Evolutionary conservation across 1,140 invertebrate species (phyloP).

Genomic region (Drosophila watanabei): DNA sequence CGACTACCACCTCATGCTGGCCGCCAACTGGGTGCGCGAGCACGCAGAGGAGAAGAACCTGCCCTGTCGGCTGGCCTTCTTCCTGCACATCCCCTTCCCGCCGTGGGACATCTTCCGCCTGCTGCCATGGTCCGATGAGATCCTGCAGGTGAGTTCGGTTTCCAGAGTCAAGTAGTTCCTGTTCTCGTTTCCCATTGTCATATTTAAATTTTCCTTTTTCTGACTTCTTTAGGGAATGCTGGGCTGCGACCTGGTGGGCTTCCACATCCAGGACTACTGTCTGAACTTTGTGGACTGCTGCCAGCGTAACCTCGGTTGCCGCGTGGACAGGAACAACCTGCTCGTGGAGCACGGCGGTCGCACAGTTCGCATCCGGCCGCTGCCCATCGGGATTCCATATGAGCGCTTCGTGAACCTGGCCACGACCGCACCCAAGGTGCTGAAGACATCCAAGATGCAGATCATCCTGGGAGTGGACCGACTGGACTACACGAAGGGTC

Average conservation of each 20-base stretch:
- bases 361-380: slow-evolving; percentile 92
- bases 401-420: slow-evolving; percentile 94
- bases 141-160: slow-evolving; percentile 88
- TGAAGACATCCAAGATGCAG: slow-evolving; percentile 89
- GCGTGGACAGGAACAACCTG: slow-evolving; percentile 94
- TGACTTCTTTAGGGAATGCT: slow-evolving; percentile 88
- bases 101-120: slow-evolving; percentile 96
- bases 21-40: slow-evolving; percentile 95
- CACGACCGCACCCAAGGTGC: slow-evolving; percentile 91
- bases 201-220: background rate
- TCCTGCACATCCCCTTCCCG: slow-evolving; percentile 96
- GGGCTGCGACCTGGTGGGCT: slow-evolving; percentile 96
- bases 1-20: slow-evolving; percentile 96
- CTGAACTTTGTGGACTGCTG: slow-evolving; percentile 97
- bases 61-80: slow-evolving; percentile 94
- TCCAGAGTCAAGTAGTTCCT: too few species aligned
- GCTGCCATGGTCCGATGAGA: slow-evolving; percentile 96
- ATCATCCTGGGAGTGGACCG: slow-evolving; percentile 93
- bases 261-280: slow-evolving; percentile 96
- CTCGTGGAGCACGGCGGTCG: slow-evolving; percentile 94
- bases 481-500: slow-evolving; percentile 96
- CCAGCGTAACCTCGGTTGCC: slow-evolving; percentile 93
- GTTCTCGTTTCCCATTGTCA: too few species aligned
- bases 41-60: slow-evolving; percentile 92
- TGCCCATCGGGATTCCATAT: slow-evolving; percentile 95